Conservation (phyloP, 1,140 invertebrate genomes). For the Coelopa frigida region DNA sequence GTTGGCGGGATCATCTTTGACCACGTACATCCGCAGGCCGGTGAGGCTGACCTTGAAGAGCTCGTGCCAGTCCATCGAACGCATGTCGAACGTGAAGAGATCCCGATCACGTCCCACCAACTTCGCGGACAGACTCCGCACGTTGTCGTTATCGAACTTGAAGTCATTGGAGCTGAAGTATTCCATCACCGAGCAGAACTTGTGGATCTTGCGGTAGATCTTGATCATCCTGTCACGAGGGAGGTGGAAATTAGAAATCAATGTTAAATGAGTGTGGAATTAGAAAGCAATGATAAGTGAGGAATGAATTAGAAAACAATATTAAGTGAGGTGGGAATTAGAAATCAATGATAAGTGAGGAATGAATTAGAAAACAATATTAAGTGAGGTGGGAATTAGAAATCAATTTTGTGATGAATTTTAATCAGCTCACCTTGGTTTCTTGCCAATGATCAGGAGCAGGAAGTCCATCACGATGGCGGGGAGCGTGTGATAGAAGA, state of each 20-base stretch:
- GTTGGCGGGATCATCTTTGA: constrained; percentile 63
- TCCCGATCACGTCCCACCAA: constrained; percentile 55
- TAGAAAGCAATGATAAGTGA: not conserved
- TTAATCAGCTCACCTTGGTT: constrained; percentile 50
- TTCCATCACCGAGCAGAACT: constrained; percentile 59
- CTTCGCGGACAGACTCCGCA: constrained; percentile 52
- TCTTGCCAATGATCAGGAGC: constrained; percentile 48
- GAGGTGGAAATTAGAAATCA: not conserved
- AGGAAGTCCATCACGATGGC: constrained; percentile 52
- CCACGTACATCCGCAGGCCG: constrained; percentile 60
- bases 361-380: not conserved
- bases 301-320: not conserved
- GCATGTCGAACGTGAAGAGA: constrained; percentile 64
- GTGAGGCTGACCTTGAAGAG: constrained; percentile 56
- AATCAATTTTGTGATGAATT: too few species aligned
- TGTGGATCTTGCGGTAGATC: constrained; percentile 66
- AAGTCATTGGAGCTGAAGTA: constrained; percentile 66
- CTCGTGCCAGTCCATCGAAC: constrained; percentile 57
- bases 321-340: not conserved
- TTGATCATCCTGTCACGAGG: constrained; percentile 54
- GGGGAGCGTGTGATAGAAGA: constrained; percentile 55
- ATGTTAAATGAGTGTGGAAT: not conserved
- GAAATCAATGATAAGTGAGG: not conserved
- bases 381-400: not conserved
- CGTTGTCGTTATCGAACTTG: constrained; percentile 63